These are phyloP conservation scores for Archaeoteleia sp. DNA, from an alignment of 2,888 invertebrate genomes.

Conservation along the genomic window DNA sequence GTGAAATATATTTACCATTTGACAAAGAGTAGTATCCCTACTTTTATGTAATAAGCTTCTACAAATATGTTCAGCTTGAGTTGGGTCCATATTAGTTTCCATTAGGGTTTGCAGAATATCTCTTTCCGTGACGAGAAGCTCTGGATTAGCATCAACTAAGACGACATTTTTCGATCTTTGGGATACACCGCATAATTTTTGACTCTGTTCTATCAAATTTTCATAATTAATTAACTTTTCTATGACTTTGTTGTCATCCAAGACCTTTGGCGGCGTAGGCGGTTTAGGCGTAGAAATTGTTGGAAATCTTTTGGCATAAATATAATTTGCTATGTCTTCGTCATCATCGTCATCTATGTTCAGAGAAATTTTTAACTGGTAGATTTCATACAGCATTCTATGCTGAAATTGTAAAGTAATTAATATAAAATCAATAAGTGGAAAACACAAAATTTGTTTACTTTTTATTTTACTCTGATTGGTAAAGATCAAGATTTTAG, in stretches of 20 bases:
- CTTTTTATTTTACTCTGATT: too few species aligned
- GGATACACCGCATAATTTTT: slow-evolving; percentile 12
- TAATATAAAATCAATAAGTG: slow-evolving; percentile 1
- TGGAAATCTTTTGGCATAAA: slow-evolving; percentile 49
- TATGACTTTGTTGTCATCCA: slow-evolving; percentile 61
- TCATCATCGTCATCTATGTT: slow-evolving; percentile 69
- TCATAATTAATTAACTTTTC: slow-evolving; percentile 58
- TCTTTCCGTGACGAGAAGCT: slow-evolving; percentile 62
- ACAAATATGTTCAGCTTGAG: slow-evolving; percentile 64
- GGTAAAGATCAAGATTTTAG: too few species aligned
- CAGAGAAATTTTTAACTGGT: slow-evolving; percentile 73
- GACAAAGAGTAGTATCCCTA: slow-evolving; percentile 51
- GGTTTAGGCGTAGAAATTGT: slow-evolving; percentile 57
- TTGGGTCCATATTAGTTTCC: slow-evolving; percentile 64
- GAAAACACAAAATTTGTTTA: too few species aligned
- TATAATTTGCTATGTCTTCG: slow-evolving; percentile 52
- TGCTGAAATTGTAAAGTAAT: slow-evolving; percentile 62
- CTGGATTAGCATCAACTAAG: slow-evolving; percentile 65
- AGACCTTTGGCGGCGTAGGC: slow-evolving; percentile 63
- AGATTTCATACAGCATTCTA: slow-evolving; percentile 74
- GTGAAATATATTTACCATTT: slow-evolving; percentile 62
- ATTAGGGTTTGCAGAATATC: slow-evolving; percentile 66
- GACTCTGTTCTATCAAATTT: slow-evolving; percentile 34
- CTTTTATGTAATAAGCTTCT: slow-evolving; percentile 61
- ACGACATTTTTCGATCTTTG: slow-evolving; percentile 52